phyloP scores from a whole-genome alignment of 2,113 vertebrate genomes.

The Ptilorrhoa leucosticta region DNA sequence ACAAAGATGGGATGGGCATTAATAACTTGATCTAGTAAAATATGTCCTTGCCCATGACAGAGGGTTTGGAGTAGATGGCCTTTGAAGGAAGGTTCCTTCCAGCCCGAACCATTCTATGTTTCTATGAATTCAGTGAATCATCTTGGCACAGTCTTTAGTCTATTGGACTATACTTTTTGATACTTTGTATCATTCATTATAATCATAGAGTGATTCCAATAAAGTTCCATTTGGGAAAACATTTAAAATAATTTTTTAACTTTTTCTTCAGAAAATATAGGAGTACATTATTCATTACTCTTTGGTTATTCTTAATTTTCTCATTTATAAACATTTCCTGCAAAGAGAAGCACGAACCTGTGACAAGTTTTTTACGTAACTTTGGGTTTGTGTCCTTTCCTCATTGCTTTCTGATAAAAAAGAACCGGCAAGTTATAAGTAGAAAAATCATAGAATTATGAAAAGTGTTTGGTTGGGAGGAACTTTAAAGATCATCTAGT shows the following conservation, averaged over 20 bases:
- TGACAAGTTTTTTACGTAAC: background rate
- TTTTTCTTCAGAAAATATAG: background rate
- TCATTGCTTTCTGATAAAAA: background rate
- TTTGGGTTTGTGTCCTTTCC: background rate
- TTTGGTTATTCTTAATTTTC: background rate
- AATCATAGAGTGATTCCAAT: background rate
- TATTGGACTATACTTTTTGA: background rate
- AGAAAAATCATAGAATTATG: background rate
- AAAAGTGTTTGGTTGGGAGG: background rate
- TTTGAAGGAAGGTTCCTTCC: background rate
- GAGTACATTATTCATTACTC: background rate
- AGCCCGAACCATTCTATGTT: background rate
- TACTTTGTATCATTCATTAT: background rate
- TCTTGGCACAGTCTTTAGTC: background rate
- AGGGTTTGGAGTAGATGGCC: background rate
- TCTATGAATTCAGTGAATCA: background rate
- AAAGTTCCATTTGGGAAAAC: background rate
- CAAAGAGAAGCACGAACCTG: background rate
- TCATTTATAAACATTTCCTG: background rate
- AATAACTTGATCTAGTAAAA: background rate
- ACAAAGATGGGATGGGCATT: background rate
- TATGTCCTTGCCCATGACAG: background rate
- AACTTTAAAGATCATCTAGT: background rate
- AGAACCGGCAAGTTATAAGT: fast-evolving
- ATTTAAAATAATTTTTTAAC: background rate